phyloP scores from a whole-genome alignment of 92 coral and sea anemone species.

The Metridium senile region DNA sequence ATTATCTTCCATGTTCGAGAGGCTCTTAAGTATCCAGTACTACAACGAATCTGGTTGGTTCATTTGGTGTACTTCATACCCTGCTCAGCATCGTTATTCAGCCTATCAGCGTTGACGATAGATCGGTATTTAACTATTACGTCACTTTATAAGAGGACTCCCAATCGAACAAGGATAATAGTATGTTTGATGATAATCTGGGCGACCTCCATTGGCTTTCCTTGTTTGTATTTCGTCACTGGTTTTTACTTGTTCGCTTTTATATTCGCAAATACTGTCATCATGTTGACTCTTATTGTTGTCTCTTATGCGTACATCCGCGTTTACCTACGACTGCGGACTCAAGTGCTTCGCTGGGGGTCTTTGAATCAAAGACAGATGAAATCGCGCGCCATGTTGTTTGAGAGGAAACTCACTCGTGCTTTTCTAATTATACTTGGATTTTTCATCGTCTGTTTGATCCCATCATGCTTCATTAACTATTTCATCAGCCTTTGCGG shows the following conservation, averaged over 20 bases:
- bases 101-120: slow-evolving; percentile 79
- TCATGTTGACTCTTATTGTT: slow-evolving; percentile 48
- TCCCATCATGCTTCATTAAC: slow-evolving; percentile 70
- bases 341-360: slow-evolving; percentile 71
- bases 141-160: slow-evolving; percentile 64
- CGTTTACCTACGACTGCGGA: slow-evolving; percentile 65
- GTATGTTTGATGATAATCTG: slow-evolving; percentile 44
- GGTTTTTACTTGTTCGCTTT: slow-evolving; percentile 75
- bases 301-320: slow-evolving; percentile 69
- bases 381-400: slow-evolving; percentile 43
- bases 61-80: slow-evolving; percentile 79
- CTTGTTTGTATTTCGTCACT: slow-evolving; percentile 56
- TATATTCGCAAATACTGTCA: slow-evolving; percentile 78
- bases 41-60: slow-evolving; percentile 50
- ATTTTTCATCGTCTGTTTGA: slow-evolving; percentile 61
- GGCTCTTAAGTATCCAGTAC: slow-evolving; percentile 61
- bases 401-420: slow-evolving; percentile 57
- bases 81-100: slow-evolving; percentile 77
- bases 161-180: slow-evolving; percentile 37
- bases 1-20: slow-evolving; percentile 75
- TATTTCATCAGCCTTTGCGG: slow-evolving; percentile 69
- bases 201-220: slow-evolving; percentile 47
- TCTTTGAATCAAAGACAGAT: slow-evolving; percentile 49
- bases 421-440: slow-evolving; percentile 63
- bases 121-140: slow-evolving; percentile 79